Evolutionary conservation across 64 coral and sea anemone species (phyloP).

Genomic region (Montipora sp.): DNA sequence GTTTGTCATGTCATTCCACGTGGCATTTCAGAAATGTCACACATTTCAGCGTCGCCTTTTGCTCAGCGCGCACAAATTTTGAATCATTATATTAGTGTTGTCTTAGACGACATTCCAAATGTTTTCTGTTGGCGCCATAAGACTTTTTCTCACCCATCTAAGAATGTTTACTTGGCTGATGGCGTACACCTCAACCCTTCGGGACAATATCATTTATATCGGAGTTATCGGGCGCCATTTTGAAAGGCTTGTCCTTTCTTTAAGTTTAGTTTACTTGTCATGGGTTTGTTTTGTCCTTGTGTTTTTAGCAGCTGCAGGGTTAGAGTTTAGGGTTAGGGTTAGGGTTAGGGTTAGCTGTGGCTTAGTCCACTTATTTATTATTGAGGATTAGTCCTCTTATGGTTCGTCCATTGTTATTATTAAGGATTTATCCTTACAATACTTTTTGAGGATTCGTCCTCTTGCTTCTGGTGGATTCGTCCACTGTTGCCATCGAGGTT

Average conservation of each 20-base stretch:
- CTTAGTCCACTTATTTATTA: slow-evolving; percentile 16
- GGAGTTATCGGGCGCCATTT: slow-evolving; percentile 41
- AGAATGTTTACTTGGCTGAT: slow-evolving; percentile 37
- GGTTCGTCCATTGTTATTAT: slow-evolving; percentile 15
- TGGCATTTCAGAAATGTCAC: neutral
- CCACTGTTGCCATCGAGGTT: no score
- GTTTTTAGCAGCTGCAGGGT: neutral
- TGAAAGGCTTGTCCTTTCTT: slow-evolving; percentile 26
- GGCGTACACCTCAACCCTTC: slow-evolving; percentile 38
- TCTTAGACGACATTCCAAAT: slow-evolving; percentile 24
- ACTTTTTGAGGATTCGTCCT: slow-evolving; percentile 25
- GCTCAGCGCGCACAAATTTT: neutral
- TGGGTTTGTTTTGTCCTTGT: slow-evolving; percentile 27
- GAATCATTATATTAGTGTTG: slow-evolving; percentile 26
- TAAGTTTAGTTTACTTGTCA: slow-evolving; percentile 32
- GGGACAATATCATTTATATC: slow-evolving; percentile 13
- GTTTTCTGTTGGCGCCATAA: slow-evolving; percentile 35
- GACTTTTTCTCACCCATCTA: slow-evolving; percentile 37
- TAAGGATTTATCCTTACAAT: slow-evolving; percentile 16
- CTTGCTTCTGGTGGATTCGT: slow-evolving; percentile 15
- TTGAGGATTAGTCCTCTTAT: slow-evolving; percentile 15
- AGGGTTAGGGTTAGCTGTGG: neutral
- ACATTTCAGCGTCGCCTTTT: neutral
- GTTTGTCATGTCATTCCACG: slow-evolving; percentile 55
- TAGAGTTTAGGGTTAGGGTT: no score